Evolutionary conservation across 2,888 invertebrate species (phyloP).

Genomic region (Tenthredo amoena): DNA sequence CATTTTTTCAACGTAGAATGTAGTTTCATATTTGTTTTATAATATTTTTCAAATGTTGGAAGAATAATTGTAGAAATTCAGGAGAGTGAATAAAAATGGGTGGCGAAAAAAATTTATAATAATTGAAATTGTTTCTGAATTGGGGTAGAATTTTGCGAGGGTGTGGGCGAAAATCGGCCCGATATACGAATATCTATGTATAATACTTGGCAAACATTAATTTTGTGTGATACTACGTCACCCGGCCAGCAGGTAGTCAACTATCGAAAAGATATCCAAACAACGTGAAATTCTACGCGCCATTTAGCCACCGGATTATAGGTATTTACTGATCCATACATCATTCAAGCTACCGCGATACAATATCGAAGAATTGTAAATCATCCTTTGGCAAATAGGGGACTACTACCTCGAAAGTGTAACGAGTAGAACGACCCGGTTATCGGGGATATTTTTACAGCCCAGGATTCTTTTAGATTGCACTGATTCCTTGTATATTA

Average conservation of each 20-base stretch:
- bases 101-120: neutral
- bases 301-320: conserved; percentile 46
- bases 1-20: neutral
- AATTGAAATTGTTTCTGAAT: neutral
- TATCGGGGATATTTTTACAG: conserved; percentile 51
- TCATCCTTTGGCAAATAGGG: conserved; percentile 50
- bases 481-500: conserved; percentile 42
- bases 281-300: conserved; percentile 39
- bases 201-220: neutral
- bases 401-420: conserved; percentile 43
- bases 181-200: neutral
- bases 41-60: neutral
- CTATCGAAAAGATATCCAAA: neutral
- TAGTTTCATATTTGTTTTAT: neutral
- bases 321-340: conserved; percentile 51
- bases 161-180: neutral
- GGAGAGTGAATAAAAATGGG: no score
- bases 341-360: conserved; percentile 48
- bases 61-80: neutral
- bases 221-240: neutral
- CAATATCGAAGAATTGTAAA: conserved; percentile 51
- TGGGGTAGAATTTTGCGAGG: neutral
- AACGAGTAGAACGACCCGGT: conserved; percentile 49
- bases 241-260: neutral
- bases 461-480: conserved; percentile 51